Base-by-base conservation (phyloP, 1,140 invertebrate species). In the Drepana arcuata region DNA sequence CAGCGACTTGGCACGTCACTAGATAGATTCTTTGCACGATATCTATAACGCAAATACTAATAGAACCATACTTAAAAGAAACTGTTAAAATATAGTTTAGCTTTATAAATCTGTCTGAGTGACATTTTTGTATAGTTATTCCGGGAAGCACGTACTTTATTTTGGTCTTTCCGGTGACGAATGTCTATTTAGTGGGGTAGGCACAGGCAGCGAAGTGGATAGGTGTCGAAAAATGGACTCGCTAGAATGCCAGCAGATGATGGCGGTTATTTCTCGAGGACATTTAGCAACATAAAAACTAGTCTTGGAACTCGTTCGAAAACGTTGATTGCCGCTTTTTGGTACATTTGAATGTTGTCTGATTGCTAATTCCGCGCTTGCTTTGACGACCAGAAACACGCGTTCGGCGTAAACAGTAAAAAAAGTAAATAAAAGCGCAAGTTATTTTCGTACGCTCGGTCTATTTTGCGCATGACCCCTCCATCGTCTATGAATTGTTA, bases 241-340 rank as follows among this genome's bases (percentile, higher is more conserved):
- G 46, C 63, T 62, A 61, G 43, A 31, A 40, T 14, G 34, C 49
- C 54, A 59, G 46, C 53, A 51, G 59, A 33, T 53, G 25, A 28
- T 38, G 72, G 38, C 69, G 67, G 72, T 77, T 77, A 74, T 59
- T 59, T 72, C 67, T 78, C 70, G 66, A 78, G 72, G 72, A 74
- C 70, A 42, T 50, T 49, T 38, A 23, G 12, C 33, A 39, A 34
- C 38, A 40, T 41, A 68, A 68, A 69, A 67, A 69, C 54, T 58
- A 50, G 58, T 52, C 44, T 24, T 28, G 30, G 35, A 59, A 69
- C 67, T 61, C 30, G 54, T 68, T 70, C 52, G 34, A 24, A 53
- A 48, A 42, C 38, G 41, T 41, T 50, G 18, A n/a, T 18, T n/a
- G 30, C 21, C 34, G 33, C 16, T 38, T 35, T 39, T 40, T 41